phyloP scores from a whole-genome alignment of 2,888 invertebrate genomes.

The Bimastos eiseni region DNA sequence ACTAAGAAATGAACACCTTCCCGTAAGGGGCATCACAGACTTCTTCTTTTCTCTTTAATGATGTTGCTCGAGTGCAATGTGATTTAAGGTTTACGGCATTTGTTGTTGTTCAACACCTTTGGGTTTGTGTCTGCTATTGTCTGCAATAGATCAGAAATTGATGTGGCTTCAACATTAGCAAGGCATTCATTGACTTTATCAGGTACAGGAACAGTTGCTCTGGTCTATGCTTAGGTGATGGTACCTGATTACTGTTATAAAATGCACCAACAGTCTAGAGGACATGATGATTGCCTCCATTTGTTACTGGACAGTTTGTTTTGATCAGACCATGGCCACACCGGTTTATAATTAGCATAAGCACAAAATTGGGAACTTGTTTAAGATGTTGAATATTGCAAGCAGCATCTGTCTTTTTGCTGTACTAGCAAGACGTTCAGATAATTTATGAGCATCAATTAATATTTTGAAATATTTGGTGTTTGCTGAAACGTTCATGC shows the following conservation, averaged over 20 bases:
- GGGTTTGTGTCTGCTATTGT: neutral
- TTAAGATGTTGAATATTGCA: too few relatives aligned
- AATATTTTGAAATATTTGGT: too few relatives aligned
- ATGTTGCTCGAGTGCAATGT: neutral
- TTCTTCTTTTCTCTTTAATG: neutral
- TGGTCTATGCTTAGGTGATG: neutral
- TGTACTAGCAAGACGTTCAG: too few relatives aligned
- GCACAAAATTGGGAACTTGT: too few relatives aligned
- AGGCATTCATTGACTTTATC: neutral
- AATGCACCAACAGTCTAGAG: neutral
- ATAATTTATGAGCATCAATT: too few relatives aligned
- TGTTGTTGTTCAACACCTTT: neutral
- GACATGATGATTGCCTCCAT: too few relatives aligned
- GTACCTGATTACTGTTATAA: neutral
- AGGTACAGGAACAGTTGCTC: neutral
- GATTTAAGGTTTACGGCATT: neutral
- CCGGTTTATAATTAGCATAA: too few relatives aligned
- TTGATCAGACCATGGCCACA: too few relatives aligned
- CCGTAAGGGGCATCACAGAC: neutral
- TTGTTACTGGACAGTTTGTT: too few relatives aligned
- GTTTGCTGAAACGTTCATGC: too few relatives aligned
- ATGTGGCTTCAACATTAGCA: neutral
- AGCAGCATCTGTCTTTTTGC: too few relatives aligned
- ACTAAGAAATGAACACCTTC: neutral
- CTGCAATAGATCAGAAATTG: neutral